Conservation (phyloP, 1,140 invertebrate species). For the Scaptodrosophila lebanonensis region DNA sequence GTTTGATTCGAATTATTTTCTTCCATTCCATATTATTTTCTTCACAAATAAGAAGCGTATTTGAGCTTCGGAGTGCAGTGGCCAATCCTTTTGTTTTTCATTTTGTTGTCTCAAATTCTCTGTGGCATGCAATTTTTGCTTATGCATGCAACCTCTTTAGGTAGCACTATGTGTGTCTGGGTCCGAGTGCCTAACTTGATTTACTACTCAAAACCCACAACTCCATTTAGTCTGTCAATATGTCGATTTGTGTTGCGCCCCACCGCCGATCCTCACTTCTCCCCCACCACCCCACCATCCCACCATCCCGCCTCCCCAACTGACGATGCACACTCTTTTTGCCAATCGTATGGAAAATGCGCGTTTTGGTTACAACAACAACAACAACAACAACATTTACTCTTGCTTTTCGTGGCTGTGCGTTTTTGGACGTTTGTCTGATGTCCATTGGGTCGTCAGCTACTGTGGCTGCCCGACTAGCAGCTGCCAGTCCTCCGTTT, state of each 20-base stretch:
- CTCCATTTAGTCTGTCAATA: slow-evolving; percentile 76
- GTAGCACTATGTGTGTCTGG: slow-evolving; percentile 12
- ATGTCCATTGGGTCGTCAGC: slow-evolving; percentile 19
- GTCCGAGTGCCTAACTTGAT: slow-evolving; percentile 68
- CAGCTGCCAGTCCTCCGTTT: background rate
- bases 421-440: slow-evolving; percentile 25
- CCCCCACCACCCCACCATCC: slow-evolving; percentile 11
- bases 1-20: no score
- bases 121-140: slow-evolving; percentile 60
- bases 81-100: background rate
- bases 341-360: slow-evolving; percentile 58
- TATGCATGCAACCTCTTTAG: slow-evolving; percentile 42
- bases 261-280: slow-evolving; percentile 38
- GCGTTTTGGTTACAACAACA: slow-evolving; percentile 63
- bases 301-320: slow-evolving; percentile 1
- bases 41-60: slow-evolving; percentile 1
- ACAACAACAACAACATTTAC: slow-evolving; percentile 34
- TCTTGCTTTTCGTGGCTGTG: slow-evolving; percentile 52
- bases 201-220: slow-evolving; percentile 76
- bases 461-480: slow-evolving; percentile 4
- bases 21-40: no score
- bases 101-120: slow-evolving; percentile 38
- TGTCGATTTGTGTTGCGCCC: slow-evolving; percentile 68
- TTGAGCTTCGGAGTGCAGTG: background rate
- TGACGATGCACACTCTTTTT: slow-evolving; percentile 8